Base-by-base conservation (phyloP, 2,113 vertebrate species). In the Hucho hucho region DNA sequence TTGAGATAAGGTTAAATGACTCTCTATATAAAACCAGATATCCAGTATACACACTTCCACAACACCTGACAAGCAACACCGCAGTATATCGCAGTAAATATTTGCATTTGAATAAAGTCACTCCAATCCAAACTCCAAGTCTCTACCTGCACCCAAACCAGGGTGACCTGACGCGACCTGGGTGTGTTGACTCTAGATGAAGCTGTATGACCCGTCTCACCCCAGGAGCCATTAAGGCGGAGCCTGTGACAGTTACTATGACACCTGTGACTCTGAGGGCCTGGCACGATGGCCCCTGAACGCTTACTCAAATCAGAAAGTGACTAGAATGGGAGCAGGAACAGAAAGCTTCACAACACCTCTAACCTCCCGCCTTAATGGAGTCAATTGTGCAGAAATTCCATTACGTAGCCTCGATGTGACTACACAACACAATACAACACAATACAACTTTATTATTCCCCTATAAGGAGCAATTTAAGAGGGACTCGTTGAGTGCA, bases 361-460 rank as follows among this genome's bases (percentile, higher is more conserved):
- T 65, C 73, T 81, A 75, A 81, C 81, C 77, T 76, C 69, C 73
- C 67, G 73, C 80, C 79, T 78, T 74, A 83, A 81, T 6, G 74
- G 81, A 85, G 85, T 75, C 87, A 93, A 91, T 90, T 88, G 91
- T 85, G 85, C 87, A 88, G 90, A 92, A 90, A 89, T 81, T 81
- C 87, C 76, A 79, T 82, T 86, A 82, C 76, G 79, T 82, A 9
- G 73, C 77, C 83, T 88, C 82, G 82, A 47, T 72, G 76, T 80
- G 70, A 69, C 56, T 78, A 78, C 69, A 67, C 70, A 61, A 67
- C 28, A 67, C 81, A n/a, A n/a, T n/a, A n/a, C n/a, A n/a, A n/a
- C n/a, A n/a, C n/a, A 75, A 76, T 71, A 71, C 69, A 58, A 71
- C 53, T 59, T 29, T 56, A 58, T n/a, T 18, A 58, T 18, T 71